Percentiles rank a stretch among this genome's conserved stretches.
Conservation (phyloP, 2,888 invertebrate species). For the Dichetophora obliterata region DNA sequence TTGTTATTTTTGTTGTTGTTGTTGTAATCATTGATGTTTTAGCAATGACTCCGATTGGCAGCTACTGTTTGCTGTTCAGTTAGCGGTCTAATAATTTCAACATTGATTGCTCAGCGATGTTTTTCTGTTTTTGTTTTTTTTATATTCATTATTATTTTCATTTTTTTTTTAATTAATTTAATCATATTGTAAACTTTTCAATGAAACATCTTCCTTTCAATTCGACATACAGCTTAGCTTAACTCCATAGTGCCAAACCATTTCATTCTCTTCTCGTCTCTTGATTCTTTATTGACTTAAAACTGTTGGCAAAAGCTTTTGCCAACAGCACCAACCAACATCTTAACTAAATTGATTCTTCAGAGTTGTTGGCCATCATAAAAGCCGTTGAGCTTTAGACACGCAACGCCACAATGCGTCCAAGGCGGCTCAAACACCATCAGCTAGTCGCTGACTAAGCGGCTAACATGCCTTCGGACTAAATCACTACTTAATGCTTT, state of each 20-base stretch:
- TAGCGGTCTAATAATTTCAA: conserved; percentile 63
- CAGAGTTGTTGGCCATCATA: conserved; percentile 21
- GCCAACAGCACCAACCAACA: conserved; percentile 24
- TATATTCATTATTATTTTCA: no score
- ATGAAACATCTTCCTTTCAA: conserved; percentile 27
- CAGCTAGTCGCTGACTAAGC: not conserved
- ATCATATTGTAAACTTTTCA: not conserved
- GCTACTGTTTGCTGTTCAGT: conserved; percentile 33
- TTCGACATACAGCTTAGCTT: not conserved
- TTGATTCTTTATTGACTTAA: conserved; percentile 13
- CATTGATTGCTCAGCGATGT: conserved; percentile 57
- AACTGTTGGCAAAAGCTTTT: not conserved
- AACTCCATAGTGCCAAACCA: not conserved
- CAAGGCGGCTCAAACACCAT: conserved; percentile 16
- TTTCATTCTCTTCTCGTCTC: conserved; percentile 10
- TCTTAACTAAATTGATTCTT: conserved; percentile 19
- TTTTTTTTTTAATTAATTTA: conserved; percentile 8
- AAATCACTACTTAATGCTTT: not conserved
- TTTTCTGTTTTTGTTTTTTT: conserved; percentile 40
- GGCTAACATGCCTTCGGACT: not conserved
- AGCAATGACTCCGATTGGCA: conserved; percentile 39
- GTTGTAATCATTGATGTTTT: conserved; percentile 39
- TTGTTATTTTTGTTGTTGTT: conserved; percentile 20
- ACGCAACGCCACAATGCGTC: conserved; percentile 28
- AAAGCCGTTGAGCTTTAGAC: conserved; percentile 18